Base-by-base conservation (phyloP, 2,888 invertebrate species). In the Mesochorus sp. region DNA sequence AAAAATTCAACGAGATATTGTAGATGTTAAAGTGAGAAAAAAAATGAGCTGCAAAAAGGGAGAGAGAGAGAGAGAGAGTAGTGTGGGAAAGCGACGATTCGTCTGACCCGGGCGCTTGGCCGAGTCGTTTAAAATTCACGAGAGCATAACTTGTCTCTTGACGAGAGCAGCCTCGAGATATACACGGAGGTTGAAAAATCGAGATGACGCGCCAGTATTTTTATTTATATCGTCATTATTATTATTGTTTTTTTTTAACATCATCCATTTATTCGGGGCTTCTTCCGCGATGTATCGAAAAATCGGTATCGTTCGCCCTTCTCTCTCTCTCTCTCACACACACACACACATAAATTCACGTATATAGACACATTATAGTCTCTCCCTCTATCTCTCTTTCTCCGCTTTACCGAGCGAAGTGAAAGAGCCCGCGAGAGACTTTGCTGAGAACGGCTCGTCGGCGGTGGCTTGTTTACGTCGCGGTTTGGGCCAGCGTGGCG, bases 401-500 rank as follows among this genome's bases (percentile, higher is more conserved):
- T n/a, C 64, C 76, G 66, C 34, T 19, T 26, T 61, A 42, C 42
- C 47, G 34, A 68, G 47, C n/a, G n/a, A 62, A 55, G 47, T 55
- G 59, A 62, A 64, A 62, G 47, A 62, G 68, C 70, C 68, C 44
- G 67, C n/a, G 59, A 39, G 24, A 55, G 61, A 71, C 66, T n/a
- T n/a, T 53, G 67, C 64, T 62, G 44, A 47, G 67, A 80, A 77
- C 79, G 80, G 76, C 76, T 70, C 79, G 80, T 75, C 79, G 80
- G 82, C 70, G 78, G 84, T 70, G 85, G 80, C 86, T 88, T 88
- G 88, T 88, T 88, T 88, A 88, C 88, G 87, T 88, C 87, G 87
- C 81, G 81, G 82, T 82, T 72, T 62, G 70, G 78, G 75, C 80
- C 68, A 80, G 59, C 76, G 79, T 47, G 71, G 79, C 61, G 79